These are phyloP conservation scores for Prietella phreatophila DNA, from an alignment of 2,113 vertebrate genomes.

Conservation along the genomic window DNA sequence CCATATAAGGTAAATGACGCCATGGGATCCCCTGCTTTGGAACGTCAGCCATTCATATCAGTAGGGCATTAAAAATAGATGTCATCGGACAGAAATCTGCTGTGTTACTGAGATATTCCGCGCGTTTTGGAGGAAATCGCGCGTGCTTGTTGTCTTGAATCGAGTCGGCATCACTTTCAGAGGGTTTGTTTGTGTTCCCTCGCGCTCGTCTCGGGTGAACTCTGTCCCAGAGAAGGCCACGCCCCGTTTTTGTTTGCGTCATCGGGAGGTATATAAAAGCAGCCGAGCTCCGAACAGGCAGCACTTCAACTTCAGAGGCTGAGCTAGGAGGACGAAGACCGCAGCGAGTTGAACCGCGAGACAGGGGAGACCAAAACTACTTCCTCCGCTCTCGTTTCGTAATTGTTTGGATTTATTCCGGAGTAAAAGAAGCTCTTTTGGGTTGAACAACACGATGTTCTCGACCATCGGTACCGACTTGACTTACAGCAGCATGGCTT, in stretches of 20 bases:
- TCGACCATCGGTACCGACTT: conserved; percentile 82
- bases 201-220: neutral
- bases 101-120: neutral
- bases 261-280: neutral
- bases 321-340: too few species aligned
- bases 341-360: neutral
- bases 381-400: neutral
- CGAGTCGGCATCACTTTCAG: neutral
- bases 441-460: conserved; percentile 78
- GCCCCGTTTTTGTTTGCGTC: conserved; percentile 1
- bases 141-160: too few species aligned
- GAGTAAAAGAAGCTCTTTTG: neutral
- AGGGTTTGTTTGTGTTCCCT: neutral
- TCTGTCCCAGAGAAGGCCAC: neutral
- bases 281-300: neutral
- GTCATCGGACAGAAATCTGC: neutral
- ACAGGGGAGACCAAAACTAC: too few species aligned
- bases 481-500: conserved; percentile 88
- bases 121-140: neutral
- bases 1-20: conserved; percentile 79
- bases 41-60: conserved; percentile 53
- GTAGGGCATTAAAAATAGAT: neutral
- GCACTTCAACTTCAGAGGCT: neutral
- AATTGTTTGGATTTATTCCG: neutral
- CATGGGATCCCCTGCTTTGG: conserved; percentile 70